Percentiles rank a stretch among this genome's conserved stretches.
These are phyloP conservation scores for Betta splendens DNA, from an alignment of 2,797 vertebrate species.

Conservation along the genomic window DNA sequence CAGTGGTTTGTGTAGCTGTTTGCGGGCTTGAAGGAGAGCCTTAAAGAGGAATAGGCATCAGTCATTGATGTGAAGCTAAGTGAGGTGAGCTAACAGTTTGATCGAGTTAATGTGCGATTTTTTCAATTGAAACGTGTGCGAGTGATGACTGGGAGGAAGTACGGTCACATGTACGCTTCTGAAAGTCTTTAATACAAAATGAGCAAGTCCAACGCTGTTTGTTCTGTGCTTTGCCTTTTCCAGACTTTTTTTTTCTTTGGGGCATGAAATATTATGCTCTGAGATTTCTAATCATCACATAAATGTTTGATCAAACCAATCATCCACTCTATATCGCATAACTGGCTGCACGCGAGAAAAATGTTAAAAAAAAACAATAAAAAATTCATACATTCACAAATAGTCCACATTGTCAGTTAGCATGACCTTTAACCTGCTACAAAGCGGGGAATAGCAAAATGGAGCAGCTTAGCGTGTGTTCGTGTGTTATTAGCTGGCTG, in stretches of 20 bases:
- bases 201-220: neutral
- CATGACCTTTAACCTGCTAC: slow-evolving; percentile 6
- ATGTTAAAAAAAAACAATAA: slow-evolving; percentile 26
- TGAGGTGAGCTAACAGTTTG: slow-evolving; percentile 24
- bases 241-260: neutral
- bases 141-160: neutral
- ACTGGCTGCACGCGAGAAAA: slow-evolving; percentile 18
- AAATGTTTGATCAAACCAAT: slow-evolving; percentile 31
- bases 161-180: neutral
- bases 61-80: slow-evolving; percentile 29
- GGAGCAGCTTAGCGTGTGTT: too few relatives aligned
- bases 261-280: slow-evolving; percentile 11
- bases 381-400: slow-evolving; percentile 21
- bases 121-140: slow-evolving; percentile 8
- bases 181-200: slow-evolving; percentile 2
- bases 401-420: slow-evolving; percentile 3
- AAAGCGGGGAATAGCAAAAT: too few relatives aligned
- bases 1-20: slow-evolving; percentile 23
- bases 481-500: slow-evolving; percentile 11
- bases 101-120: slow-evolving; percentile 1
- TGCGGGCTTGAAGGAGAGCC: slow-evolving; percentile 20
- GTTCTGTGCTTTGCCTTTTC: neutral
- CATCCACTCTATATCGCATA: slow-evolving; percentile 21
- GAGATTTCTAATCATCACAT: slow-evolving; percentile 26
- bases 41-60: slow-evolving; percentile 48